phyloP scores from a whole-genome alignment of 2,113 vertebrate genomes.

The Hiodon alosoides region DNA sequence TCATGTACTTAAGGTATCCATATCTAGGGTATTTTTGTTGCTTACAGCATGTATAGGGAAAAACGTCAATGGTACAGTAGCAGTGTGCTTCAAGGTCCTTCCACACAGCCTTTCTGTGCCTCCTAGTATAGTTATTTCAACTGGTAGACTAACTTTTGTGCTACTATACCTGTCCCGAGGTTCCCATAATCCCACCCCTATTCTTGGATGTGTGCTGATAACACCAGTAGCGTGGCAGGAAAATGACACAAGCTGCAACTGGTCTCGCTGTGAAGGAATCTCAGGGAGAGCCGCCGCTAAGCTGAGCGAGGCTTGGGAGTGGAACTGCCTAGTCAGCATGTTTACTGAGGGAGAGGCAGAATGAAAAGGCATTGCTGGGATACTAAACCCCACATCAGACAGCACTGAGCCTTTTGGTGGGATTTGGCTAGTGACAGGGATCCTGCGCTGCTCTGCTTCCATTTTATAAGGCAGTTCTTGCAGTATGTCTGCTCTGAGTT shows the following conservation, averaged over 20 bases:
- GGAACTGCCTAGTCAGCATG: slow-evolving; percentile 18
- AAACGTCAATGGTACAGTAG: too few species aligned
- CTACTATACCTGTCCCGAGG: not conserved
- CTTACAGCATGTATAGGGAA: not conserved
- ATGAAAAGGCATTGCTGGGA: too few species aligned
- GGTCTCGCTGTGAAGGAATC: not conserved
- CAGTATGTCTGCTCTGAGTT: not conserved
- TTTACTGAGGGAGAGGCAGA: not conserved
- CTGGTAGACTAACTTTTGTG: not conserved
- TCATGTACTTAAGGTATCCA: not conserved
- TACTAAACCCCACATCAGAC: not conserved
- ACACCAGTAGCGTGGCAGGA: not conserved
- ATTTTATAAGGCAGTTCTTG: not conserved
- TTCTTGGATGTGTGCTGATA: slow-evolving; percentile 4
- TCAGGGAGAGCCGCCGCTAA: not conserved
- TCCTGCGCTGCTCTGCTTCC: not conserved
- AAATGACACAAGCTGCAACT: not conserved
- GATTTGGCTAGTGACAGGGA: not conserved
- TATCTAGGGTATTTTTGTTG: not conserved
- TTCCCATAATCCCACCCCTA: not conserved
- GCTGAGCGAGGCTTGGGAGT: not conserved
- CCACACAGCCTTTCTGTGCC: too few species aligned
- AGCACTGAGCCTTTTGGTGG: not conserved
- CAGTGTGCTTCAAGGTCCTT: too few species aligned
- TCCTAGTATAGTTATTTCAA: not conserved